Conservation (phyloP, 2,797 vertebrate species). For the Phaenicophaeus curvirostris region DNA sequence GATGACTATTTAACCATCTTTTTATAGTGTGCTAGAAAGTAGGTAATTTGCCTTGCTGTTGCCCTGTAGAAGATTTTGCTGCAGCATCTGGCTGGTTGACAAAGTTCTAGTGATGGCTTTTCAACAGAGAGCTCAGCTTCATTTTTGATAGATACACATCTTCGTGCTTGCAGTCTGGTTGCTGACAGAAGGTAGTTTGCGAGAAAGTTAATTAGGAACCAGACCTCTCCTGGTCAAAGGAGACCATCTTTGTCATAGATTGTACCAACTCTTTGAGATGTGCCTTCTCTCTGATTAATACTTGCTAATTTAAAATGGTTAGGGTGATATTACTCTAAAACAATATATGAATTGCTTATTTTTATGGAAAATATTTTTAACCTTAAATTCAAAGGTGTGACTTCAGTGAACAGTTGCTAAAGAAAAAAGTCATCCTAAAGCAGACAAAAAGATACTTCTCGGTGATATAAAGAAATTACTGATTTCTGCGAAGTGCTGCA, state of each 20-base stretch:
- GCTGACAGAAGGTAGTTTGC: background rate
- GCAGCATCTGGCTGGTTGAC: background rate
- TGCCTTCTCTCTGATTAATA: background rate
- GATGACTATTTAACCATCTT: background rate
- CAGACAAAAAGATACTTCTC: background rate
- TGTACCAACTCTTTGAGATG: background rate
- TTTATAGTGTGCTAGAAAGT: background rate
- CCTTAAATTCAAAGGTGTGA: background rate
- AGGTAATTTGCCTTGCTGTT: background rate
- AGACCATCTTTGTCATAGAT: background rate
- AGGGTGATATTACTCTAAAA: background rate
- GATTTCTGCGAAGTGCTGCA: background rate
- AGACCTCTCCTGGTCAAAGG: background rate
- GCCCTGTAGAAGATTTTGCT: background rate
- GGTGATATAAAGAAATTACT: background rate
- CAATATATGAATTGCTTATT: background rate
- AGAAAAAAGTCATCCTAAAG: background rate
- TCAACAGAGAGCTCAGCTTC: background rate
- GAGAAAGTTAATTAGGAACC: background rate
- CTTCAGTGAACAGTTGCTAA: background rate
- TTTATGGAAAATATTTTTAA: background rate
- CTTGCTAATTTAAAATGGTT: background rate
- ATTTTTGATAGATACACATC: background rate
- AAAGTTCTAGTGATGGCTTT: background rate
- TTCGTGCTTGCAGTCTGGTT: background rate